These are phyloP conservation scores for Cylas formicarius DNA, from an alignment of 1,140 invertebrate genomes.

Conservation along the genomic window DNA sequence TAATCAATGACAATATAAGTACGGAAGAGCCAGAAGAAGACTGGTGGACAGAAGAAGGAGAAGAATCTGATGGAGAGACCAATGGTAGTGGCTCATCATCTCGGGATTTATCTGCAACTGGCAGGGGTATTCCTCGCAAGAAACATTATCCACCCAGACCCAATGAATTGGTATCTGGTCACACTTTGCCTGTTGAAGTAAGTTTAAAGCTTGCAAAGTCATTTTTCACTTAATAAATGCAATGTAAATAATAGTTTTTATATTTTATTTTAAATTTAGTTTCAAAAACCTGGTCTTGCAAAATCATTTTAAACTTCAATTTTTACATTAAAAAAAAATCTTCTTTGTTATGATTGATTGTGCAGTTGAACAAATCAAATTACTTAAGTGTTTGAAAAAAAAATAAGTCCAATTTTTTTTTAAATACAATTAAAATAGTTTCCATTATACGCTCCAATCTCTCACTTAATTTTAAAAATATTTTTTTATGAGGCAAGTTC, in stretches of 20 bases:
- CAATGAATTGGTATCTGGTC: conserved; percentile 30
- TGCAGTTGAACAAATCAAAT: too few species aligned
- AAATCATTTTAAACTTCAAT: too few species aligned
- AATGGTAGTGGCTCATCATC: conserved; percentile 26
- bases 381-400: too few species aligned
- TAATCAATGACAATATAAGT: too few species aligned
- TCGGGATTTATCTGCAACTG: conserved; percentile 14
- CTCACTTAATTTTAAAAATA: too few species aligned
- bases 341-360: too few species aligned
- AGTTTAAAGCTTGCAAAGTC: too few species aligned
- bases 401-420: too few species aligned
- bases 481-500: too few species aligned
- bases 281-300: neutral
- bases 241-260: neutral
- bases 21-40: conserved; percentile 41
- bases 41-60: conserved; percentile 39
- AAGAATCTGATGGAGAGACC: conserved; percentile 29
- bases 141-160: conserved; percentile 33
- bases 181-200: conserved; percentile 34
- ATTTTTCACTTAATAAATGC: neutral
- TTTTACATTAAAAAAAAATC: too few species aligned
- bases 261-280: neutral
- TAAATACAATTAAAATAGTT: too few species aligned
- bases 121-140: conserved; percentile 16
- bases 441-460: too few species aligned